phyloP scores from a whole-genome alignment of 2,113 vertebrate species.

The Thamnaconus septentrionalis region DNA sequence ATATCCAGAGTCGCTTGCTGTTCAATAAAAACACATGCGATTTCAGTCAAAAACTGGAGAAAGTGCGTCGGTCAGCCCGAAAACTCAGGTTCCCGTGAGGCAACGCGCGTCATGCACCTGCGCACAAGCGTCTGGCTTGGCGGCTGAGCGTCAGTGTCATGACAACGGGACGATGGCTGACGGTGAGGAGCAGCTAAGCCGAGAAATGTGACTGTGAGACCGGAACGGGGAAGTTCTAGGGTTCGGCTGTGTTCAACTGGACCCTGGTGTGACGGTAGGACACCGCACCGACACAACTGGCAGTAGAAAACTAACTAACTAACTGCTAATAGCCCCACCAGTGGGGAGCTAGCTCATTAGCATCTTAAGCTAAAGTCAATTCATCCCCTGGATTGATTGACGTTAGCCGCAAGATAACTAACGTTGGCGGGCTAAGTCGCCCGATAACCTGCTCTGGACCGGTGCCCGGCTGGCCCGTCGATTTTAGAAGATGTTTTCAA shows the following conservation, averaged over 20 bases:
- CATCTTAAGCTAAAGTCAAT: neutral
- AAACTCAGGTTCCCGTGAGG: conserved; percentile 42
- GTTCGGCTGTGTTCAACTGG: neutral
- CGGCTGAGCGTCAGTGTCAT: conserved; percentile 71
- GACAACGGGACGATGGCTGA: conserved; percentile 76
- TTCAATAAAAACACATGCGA: no score
- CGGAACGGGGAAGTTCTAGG: conserved; percentile 21
- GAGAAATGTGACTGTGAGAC: conserved; percentile 54
- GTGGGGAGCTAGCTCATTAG: neutral
- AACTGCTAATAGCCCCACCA: neutral
- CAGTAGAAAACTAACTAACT: neutral
- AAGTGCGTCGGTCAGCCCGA: neutral
- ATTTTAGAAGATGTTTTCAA: no score
- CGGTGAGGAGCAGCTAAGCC: conserved; percentile 11
- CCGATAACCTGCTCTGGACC: neutral
- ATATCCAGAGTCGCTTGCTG: no score
- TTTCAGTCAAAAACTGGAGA: no score
- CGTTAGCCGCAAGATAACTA: neutral
- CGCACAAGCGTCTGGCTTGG: conserved; percentile 35
- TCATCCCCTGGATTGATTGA: neutral
- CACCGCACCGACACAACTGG: no score
- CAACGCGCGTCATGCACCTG: conserved; percentile 41
- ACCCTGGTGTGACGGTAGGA: conserved; percentile 38
- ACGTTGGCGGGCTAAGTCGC: neutral
- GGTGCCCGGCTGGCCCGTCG: no score